phyloP scores from a whole-genome alignment of 2,797 vertebrate genomes.

The Brachyalestes nurse region DNA sequence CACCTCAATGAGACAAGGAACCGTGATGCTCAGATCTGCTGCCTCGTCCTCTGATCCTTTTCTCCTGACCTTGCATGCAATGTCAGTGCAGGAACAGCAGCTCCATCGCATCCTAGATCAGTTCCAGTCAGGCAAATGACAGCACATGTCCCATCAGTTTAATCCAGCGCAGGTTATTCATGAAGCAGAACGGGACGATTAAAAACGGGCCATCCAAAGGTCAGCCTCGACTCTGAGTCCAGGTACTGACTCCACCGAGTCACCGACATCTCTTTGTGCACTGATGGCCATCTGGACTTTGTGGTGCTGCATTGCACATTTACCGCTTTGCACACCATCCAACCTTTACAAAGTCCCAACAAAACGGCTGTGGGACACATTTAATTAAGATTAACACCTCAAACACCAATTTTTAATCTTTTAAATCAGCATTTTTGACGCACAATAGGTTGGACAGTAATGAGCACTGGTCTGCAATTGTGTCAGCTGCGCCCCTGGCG shows the following conservation, averaged over 20 bases:
- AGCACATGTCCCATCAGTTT: not conserved
- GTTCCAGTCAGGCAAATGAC: not conserved
- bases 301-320: not conserved
- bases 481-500: not conserved
- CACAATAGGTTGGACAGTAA: not conserved
- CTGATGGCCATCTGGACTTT: not conserved
- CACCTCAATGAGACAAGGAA: not conserved
- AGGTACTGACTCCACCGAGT: not conserved
- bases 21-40: not conserved
- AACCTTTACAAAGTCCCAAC: not conserved
- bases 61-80: slow-evolving; percentile 32
- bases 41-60: not conserved
- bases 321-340: not conserved
- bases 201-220: not conserved
- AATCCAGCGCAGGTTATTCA: not conserved
- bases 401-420: not conserved
- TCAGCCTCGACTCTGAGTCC: not conserved
- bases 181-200: not conserved
- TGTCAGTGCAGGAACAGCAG: slow-evolving; percentile 24
- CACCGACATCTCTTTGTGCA: slow-evolving; percentile 29
- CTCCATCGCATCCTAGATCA: slow-evolving; percentile 4
- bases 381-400: not conserved
- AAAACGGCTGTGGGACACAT: not conserved
- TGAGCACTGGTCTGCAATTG: not conserved
- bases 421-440: not conserved